A percentile compares a stretch with the other conserved stretches of the same genome.
These are phyloP conservation scores for Paragorgia papillata DNA, from an alignment of 92 coral and sea anemone species.

Conservation along the genomic window DNA sequence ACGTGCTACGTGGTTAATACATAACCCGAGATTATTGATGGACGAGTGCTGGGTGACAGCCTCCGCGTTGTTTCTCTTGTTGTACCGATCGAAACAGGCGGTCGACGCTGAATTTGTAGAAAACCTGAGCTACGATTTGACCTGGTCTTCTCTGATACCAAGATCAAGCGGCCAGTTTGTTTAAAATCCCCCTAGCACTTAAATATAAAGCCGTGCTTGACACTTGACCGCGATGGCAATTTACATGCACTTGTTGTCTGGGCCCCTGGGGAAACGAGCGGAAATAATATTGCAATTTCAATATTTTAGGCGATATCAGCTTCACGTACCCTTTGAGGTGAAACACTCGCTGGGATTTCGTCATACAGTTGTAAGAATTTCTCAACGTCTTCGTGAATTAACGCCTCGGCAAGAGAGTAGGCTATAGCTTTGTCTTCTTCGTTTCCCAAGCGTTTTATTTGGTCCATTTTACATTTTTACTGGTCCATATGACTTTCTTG, in stretches of 20 bases:
- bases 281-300: neutral
- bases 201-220: neutral
- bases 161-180: neutral
- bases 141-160: too few species aligned
- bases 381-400: constrained; percentile 85
- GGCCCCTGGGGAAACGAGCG: constrained; percentile 11
- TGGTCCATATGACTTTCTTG: constrained; percentile 37
- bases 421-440: constrained; percentile 74
- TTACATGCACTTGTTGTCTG: neutral
- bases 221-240: neutral
- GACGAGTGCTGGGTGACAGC: too few species aligned
- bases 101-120: too few species aligned
- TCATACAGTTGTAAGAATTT: constrained; percentile 88
- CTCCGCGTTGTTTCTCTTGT: too few species aligned
- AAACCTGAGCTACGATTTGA: too few species aligned
- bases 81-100: too few species aligned
- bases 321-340: constrained; percentile 35
- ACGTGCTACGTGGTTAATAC: too few species aligned
- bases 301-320: too few species aligned
- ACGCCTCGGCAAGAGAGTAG: constrained; percentile 74
- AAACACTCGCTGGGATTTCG: constrained; percentile 75
- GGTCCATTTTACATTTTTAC: constrained; percentile 48
- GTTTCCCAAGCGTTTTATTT: constrained; percentile 24
- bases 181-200: neutral
- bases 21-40: too few species aligned